phyloP scores from a whole-genome alignment of 2,113 vertebrate genomes.

The Struthidea cinerea region DNA sequence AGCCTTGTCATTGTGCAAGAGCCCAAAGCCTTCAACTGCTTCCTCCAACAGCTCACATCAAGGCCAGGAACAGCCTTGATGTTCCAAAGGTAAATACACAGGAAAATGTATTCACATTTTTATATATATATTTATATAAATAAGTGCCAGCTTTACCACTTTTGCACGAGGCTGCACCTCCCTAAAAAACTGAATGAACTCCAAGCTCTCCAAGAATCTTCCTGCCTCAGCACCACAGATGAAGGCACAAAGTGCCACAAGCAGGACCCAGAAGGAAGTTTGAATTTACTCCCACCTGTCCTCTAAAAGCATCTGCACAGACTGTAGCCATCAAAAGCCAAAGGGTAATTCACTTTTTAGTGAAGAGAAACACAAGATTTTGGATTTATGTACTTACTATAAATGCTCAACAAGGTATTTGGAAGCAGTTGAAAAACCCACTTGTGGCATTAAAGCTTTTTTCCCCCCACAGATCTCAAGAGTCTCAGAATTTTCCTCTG shows the following conservation, averaged over 20 bases:
- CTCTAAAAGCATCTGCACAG: background rate
- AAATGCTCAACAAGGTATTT: background rate
- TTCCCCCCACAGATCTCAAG: background rate
- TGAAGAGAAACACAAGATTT: background rate
- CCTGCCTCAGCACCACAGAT: background rate
- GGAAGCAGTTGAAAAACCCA: background rate
- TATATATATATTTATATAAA: background rate
- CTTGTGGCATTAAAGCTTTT: background rate
- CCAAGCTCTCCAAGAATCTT: background rate
- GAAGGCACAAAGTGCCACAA: background rate
- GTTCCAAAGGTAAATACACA: background rate
- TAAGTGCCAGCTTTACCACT: background rate
- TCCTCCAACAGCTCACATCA: background rate
- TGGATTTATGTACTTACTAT: rapidly evolving
- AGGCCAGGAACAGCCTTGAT: background rate
- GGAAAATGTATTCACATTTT: background rate
- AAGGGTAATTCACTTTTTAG: background rate
- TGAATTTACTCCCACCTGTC: background rate
- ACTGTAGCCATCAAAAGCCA: background rate
- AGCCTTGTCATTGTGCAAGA: background rate
- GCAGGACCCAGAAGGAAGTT: rapidly evolving
- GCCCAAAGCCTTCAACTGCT: background rate
- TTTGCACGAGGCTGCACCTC: background rate
- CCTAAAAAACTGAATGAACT: rapidly evolving
- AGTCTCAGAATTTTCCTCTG: background rate